Percentiles rank a stretch among this genome's conserved stretches.
Evolutionary conservation across 2,797 vertebrate species (phyloP).

Genomic region (Pseudomugil gertrudae): DNA sequence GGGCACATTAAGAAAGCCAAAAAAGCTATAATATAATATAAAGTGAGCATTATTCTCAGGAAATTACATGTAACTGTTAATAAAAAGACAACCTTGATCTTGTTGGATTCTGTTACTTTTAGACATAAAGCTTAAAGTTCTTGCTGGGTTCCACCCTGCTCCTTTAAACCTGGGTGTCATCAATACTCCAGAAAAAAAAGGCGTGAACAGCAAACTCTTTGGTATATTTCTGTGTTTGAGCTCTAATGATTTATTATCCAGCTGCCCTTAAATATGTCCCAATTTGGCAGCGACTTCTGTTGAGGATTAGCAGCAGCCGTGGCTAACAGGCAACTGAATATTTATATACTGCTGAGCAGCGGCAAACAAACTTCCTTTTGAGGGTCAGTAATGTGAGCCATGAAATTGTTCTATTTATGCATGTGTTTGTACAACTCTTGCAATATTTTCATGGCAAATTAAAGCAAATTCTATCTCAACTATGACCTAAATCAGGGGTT

Average conservation of each 20-base stretch:
- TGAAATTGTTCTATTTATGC: slow-evolving; percentile 60
- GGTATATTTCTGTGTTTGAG: slow-evolving; percentile 58
- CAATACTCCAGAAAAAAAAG: slow-evolving; percentile 61
- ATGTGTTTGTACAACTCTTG: slow-evolving; percentile 55
- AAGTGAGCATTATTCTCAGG: too few species aligned
- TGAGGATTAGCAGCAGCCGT: slow-evolving; percentile 69
- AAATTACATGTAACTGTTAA: not conserved
- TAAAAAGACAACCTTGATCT: not conserved
- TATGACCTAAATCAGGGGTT: slow-evolving; percentile 52
- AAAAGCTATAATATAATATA: too few species aligned
- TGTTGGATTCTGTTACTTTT: not conserved
- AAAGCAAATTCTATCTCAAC: slow-evolving; percentile 56
- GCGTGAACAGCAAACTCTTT: slow-evolving; percentile 50
- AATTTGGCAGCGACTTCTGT: slow-evolving; percentile 58
- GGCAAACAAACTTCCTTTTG: slow-evolving; percentile 58
- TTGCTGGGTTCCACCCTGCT: slow-evolving; percentile 21
- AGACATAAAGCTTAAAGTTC: slow-evolving; percentile 22
- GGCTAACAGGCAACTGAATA: slow-evolving; percentile 73
- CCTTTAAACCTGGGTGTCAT: slow-evolving; percentile 40
- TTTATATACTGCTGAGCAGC: slow-evolving; percentile 66
- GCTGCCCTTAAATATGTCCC: slow-evolving; percentile 70
- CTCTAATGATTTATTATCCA: slow-evolving; percentile 68
- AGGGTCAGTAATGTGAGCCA: slow-evolving; percentile 55
- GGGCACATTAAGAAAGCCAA: too few species aligned
- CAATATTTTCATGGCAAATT: slow-evolving; percentile 53